phyloP scores from a whole-genome alignment of 2,797 vertebrate species.

The Acrossocheilus wenchowensis region DNA sequence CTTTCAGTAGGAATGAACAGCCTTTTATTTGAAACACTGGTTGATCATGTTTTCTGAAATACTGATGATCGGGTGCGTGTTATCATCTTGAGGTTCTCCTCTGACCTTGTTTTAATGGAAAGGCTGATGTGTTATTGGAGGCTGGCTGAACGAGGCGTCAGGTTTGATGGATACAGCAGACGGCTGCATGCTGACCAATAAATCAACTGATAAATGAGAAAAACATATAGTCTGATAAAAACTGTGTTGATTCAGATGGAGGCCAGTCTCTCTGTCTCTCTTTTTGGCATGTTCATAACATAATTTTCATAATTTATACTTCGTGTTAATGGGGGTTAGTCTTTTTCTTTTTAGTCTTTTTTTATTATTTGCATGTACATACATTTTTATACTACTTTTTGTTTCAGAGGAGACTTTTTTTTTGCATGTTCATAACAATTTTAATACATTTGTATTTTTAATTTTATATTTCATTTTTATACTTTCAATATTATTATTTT shows the following conservation, averaged over 20 bases:
- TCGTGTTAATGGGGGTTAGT: neutral
- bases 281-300: no score
- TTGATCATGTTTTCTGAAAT: neutral
- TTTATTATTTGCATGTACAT: neutral
- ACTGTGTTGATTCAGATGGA: no score
- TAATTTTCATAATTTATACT: neutral
- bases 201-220: neutral
- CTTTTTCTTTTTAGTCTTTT: no score
- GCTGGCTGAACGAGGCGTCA: neutral
- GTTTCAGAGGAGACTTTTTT: neutral
- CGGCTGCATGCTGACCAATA: neutral
- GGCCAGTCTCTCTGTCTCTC: no score
- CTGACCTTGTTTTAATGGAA: neutral
- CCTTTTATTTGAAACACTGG: neutral
- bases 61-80: neutral
- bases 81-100: neutral
- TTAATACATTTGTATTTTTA: neutral
- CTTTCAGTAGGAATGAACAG: neutral
- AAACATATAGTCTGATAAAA: neutral
- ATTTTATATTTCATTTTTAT: neutral
- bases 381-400: neutral
- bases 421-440: neutral
- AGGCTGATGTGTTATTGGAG: neutral
- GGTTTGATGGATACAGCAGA: no score
- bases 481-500: neutral